phyloP scores from a whole-genome alignment of 2,113 vertebrate genomes.

The Ptilonorhynchus violaceus region DNA sequence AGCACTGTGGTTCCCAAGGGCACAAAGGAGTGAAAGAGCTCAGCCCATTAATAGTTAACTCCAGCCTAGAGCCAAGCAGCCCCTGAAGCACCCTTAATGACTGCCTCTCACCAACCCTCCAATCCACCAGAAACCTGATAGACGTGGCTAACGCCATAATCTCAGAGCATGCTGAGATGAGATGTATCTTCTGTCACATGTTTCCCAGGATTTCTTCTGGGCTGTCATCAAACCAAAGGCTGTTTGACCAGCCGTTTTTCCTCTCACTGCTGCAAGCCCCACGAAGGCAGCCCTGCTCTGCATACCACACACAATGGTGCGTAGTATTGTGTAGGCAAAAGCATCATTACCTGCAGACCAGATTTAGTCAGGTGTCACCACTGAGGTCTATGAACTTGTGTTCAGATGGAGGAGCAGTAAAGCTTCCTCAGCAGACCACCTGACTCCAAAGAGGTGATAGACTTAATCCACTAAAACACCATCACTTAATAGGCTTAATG shows the following conservation, averaged over 20 bases:
- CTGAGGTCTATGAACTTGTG: background rate
- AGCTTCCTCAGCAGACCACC: background rate
- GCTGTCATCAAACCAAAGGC: background rate
- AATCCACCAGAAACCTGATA: background rate
- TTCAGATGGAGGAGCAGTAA: background rate
- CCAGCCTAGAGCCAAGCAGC: background rate
- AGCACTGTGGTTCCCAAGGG: background rate
- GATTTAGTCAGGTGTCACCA: background rate
- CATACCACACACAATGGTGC: fast-evolving
- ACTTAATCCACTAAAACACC: background rate
- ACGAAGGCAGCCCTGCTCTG: background rate
- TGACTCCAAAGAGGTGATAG: background rate
- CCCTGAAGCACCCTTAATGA: constrained; percentile 6
- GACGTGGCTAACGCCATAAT: constrained; percentile 11
- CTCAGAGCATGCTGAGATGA: background rate
- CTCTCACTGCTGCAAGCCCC: background rate
- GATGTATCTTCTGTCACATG: background rate
- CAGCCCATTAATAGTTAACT: constrained; percentile 55
- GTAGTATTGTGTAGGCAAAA: background rate
- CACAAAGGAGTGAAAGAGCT: constrained; percentile 61
- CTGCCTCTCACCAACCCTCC: background rate
- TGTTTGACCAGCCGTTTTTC: background rate
- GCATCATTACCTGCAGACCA: background rate
- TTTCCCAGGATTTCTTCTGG: background rate
- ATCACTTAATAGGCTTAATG: background rate